Base-by-base conservation (phyloP, 2,113 vertebrate species). In the Merops nubicus region DNA sequence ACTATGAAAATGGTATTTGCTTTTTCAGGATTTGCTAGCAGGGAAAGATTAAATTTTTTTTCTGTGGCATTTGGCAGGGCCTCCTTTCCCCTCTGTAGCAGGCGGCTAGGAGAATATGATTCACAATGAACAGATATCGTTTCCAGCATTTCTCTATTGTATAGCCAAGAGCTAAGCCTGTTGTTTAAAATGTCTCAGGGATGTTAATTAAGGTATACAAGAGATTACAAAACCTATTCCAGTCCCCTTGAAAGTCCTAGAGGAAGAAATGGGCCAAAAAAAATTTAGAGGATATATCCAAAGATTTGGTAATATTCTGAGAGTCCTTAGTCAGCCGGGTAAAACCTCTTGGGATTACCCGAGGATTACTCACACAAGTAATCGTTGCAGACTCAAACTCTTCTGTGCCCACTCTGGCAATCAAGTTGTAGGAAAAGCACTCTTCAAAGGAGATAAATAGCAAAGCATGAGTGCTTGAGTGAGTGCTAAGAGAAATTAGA, bases 11-110 rank as follows among this genome's bases (percentile, higher is more conserved):
- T 47, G 48, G 43, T 97, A 73, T 87, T 89, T 89, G 85, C 57
- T 94, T 96, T 97, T 94, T 70, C 97, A 98, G 98, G 97, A 98
- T 93, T 98, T 98, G 54, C 94, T 98, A 91, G 97, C 96, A 15
- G 97, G 97, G 80, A 98, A 89, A 98, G 95, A 98, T 97, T 96
- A 97, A 96, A 76, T 96, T 98, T 94, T 94, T 97, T 98, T 64
- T 98, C 96, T 29, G 97, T 98, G 77, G 43, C 98, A 98, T 98
- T 98, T 99, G 97, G 97, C 98, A 92, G 97, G 97, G 75, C 98
- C 98, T 85, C 96, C 97, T 94, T 99, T 98, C 67, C 98, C 94
- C 12, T 98, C 98, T 93, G 97, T 97, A 99, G 98, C 98, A 99
- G 98, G 98, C 99, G 98, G 96, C 94, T 95, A 45, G 91, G 88